Evolutionary conservation across 64 coral and sea anemone species (phyloP).

Genomic region (Montipora efflorescens): DNA sequence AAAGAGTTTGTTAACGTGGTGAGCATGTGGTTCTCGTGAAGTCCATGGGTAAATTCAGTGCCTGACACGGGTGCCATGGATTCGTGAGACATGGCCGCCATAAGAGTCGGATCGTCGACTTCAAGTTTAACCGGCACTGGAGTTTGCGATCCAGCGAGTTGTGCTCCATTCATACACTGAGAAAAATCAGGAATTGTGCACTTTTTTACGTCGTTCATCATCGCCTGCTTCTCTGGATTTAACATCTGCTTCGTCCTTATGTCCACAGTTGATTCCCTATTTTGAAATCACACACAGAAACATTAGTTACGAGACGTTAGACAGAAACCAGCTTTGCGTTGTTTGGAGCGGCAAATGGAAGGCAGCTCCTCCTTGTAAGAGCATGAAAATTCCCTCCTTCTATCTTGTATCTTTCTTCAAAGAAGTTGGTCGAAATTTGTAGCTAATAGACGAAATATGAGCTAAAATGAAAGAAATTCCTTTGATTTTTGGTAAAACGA

Average conservation of each 20-base stretch:
- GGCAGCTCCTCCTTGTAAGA: no score
- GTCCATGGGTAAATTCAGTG: constrained; percentile 89
- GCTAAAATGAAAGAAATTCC: no score
- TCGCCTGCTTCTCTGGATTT: constrained; percentile 80
- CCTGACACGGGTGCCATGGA: constrained; percentile 65
- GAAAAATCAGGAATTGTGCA: constrained; percentile 87
- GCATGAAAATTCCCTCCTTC: no score
- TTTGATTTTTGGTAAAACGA: no score
- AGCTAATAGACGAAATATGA: no score
- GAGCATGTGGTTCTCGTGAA: constrained; percentile 90
- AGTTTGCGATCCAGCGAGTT: constrained; percentile 14
- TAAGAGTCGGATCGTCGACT: constrained; percentile 88
- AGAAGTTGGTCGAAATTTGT: no score
- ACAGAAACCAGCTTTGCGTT: neutral
- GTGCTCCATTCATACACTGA: constrained; percentile 76
- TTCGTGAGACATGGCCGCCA: constrained; percentile 79
- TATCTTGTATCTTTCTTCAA: no score
- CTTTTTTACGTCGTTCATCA: constrained; percentile 81
- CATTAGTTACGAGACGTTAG: constrained; percentile 9
- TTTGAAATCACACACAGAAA: neutral
- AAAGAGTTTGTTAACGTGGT: constrained; percentile 94
- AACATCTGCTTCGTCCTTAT: constrained; percentile 86
- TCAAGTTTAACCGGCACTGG: constrained; percentile 89
- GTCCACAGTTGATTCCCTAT: constrained; percentile 88
- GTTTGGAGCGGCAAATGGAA: no score